Percentiles rank a stretch among this genome's conserved stretches.
Evolutionary conservation across 64 coral and sea anemone genomes (phyloP).

Genomic region (Montipora cactus): DNA sequence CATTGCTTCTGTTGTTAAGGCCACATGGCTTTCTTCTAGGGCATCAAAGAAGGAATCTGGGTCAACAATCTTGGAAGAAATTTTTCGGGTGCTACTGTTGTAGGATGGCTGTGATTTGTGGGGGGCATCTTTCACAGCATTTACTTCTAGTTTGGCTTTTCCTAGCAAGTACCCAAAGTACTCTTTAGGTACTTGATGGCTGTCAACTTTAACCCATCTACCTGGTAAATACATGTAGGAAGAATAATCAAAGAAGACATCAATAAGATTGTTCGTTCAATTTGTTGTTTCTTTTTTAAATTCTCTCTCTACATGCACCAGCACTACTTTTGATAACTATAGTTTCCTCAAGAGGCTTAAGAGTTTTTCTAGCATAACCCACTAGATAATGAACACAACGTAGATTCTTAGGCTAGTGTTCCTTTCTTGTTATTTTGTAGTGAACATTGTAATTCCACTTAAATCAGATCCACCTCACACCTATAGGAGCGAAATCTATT

Average conservation of each 20-base stretch:
- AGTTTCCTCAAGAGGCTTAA: too few species aligned
- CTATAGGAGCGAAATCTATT: too few species aligned
- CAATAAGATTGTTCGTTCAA: not conserved
- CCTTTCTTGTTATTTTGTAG: too few species aligned
- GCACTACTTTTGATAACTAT: too few species aligned
- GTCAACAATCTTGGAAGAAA: constrained; percentile 34
- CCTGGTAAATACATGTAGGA: not conserved
- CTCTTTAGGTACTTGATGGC: constrained; percentile 22
- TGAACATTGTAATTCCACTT: too few species aligned
- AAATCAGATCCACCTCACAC: too few species aligned
- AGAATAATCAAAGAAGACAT: not conserved
- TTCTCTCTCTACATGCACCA: not conserved
- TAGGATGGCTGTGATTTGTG: not conserved
- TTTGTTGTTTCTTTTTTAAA: not conserved
- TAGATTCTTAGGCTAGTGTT: too few species aligned
- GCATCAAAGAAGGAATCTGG: constrained; percentile 13
- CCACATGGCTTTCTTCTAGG: constrained; percentile 2
- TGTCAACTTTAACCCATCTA: constrained; percentile 29
- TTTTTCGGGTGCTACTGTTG: not conserved
- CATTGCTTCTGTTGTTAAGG: constrained; percentile 3
- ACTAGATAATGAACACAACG: too few species aligned
- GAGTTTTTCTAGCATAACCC: too few species aligned
- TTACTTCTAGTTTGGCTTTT: not conserved
- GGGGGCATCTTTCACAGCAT: constrained; percentile 3
- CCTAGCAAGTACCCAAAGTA: constrained; percentile 17